A percentile compares a stretch with the other conserved stretches of the same genome.
Evolutionary conservation across 2,113 vertebrate genomes (phyloP).

Genomic region (Perca flavescens): DNA sequence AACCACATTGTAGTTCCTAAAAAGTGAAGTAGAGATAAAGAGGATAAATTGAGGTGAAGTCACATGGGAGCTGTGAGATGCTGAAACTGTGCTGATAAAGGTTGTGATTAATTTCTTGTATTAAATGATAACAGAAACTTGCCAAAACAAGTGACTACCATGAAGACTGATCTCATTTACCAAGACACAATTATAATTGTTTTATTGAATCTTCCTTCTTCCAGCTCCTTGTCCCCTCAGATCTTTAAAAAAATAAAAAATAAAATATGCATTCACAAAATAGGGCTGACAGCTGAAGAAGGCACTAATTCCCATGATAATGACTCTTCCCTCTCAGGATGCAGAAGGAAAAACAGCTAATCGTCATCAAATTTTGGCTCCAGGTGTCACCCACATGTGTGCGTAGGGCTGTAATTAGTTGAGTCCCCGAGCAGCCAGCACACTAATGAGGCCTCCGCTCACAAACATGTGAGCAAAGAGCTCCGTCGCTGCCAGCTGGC

Average conservation of each 20-base stretch:
- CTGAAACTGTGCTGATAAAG: constrained; percentile 28
- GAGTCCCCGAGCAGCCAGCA: constrained; percentile 56
- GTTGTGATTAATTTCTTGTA: constrained; percentile 25
- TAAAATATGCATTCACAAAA: not conserved
- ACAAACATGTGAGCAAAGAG: constrained; percentile 67
- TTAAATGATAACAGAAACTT: constrained; percentile 22
- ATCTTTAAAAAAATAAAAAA: not conserved
- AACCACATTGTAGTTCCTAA: constrained; percentile 33
- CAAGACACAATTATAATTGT: not conserved
- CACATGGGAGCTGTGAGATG: constrained; percentile 29
- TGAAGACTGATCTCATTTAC: constrained; percentile 25
- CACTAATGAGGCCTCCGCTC: constrained; percentile 77
- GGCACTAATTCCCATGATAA: constrained; percentile 1
- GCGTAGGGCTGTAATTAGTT: constrained; percentile 67
- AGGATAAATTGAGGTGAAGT: constrained; percentile 31
- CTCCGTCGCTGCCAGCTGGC: constrained; percentile 70
- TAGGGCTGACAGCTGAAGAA: constrained; percentile 35
- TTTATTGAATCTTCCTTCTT: not conserved
- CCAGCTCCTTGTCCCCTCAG: no score
- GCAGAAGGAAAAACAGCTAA: constrained; percentile 30
- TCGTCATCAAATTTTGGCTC: constrained; percentile 52
- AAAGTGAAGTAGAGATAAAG: constrained; percentile 16
- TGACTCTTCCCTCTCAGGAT: constrained; percentile 25
- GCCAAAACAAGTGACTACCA: constrained; percentile 26
- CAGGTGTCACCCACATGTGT: constrained; percentile 83